Percentiles rank a stretch among this genome's conserved stretches.
These are phyloP conservation scores for Ellobium chinense DNA, from an alignment of 2,888 invertebrate genomes.

Conservation along the genomic window DNA sequence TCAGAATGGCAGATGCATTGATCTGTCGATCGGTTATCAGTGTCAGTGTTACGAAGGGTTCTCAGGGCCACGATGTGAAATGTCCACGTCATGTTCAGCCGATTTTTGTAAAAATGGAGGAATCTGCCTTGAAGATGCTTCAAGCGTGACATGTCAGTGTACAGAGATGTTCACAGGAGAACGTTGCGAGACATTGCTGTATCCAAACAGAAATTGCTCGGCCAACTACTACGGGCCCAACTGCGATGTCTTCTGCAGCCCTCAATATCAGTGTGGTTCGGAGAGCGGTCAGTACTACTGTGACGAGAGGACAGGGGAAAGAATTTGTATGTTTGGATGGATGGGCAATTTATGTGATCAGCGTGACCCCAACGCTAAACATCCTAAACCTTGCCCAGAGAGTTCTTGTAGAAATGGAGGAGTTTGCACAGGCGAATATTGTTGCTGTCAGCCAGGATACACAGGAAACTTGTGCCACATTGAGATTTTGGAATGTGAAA, in stretches of 20 bases:
- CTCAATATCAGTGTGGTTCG: conserved; percentile 40
- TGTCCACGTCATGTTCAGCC: no score
- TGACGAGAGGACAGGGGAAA: conserved; percentile 48
- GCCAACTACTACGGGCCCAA: conserved; percentile 46
- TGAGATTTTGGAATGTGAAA: conserved; percentile 56
- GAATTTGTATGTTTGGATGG: conserved; percentile 52
- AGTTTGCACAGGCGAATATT: conserved; percentile 45
- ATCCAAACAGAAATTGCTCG: conserved; percentile 41
- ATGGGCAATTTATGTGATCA: conserved; percentile 37
- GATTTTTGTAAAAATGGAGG: conserved; percentile 84
- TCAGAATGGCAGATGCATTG: conserved; percentile 56
- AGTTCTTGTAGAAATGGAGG: conserved; percentile 54
- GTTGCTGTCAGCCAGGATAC: conserved; percentile 55
- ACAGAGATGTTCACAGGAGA: conserved; percentile 56
- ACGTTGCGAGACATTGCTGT: conserved; percentile 54
- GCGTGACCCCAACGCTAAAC: conserved; percentile 35
- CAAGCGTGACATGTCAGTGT: conserved; percentile 57
- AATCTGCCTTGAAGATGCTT: conserved; percentile 87
- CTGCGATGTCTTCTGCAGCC: conserved; percentile 46
- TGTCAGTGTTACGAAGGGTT: conserved; percentile 57
- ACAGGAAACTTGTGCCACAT: conserved; percentile 54
- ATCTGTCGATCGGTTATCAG: conserved; percentile 46
- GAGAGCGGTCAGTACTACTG: conserved; percentile 49
- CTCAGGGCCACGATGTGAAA: conserved; percentile 58
- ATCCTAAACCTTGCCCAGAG: conserved; percentile 47